These are phyloP conservation scores for Threskiornis aethiopicus DNA, from an alignment of 2,797 vertebrate species.

Conservation along the genomic window DNA sequence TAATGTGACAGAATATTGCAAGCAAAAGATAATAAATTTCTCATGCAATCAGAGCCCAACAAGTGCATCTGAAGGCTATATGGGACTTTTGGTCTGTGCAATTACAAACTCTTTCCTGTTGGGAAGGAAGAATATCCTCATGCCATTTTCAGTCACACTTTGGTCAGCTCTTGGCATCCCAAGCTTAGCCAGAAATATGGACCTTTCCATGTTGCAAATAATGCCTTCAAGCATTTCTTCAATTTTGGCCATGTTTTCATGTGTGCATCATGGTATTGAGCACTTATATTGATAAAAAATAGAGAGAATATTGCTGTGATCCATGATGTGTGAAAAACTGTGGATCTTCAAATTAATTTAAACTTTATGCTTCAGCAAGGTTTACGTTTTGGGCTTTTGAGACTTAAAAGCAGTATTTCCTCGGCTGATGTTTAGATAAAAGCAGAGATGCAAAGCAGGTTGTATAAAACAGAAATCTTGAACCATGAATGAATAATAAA, in stretches of 20 bases:
- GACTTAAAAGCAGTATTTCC: background rate
- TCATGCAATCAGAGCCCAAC: accelerated
- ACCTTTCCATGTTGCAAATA: background rate
- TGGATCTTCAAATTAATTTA: background rate
- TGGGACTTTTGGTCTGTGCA: background rate
- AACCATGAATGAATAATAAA: background rate
- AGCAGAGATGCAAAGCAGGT: background rate
- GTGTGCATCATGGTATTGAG: background rate
- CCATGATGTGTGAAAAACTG: background rate
- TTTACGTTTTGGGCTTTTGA: background rate
- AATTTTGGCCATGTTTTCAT: background rate
- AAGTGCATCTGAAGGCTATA: too few species aligned
- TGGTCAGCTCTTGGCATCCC: background rate
- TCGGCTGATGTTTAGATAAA: background rate
- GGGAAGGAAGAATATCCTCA: background rate
- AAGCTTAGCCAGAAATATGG: background rate
- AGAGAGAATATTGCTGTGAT: background rate
- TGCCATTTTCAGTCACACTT: background rate
- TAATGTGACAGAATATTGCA: background rate
- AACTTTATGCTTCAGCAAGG: background rate
- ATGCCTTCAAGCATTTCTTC: background rate
- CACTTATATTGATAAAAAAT: background rate
- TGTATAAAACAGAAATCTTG: background rate
- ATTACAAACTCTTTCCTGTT: background rate
- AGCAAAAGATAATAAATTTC: background rate